Base-by-base conservation (phyloP, 2,113 vertebrate species). In the Colius striatus region DNA sequence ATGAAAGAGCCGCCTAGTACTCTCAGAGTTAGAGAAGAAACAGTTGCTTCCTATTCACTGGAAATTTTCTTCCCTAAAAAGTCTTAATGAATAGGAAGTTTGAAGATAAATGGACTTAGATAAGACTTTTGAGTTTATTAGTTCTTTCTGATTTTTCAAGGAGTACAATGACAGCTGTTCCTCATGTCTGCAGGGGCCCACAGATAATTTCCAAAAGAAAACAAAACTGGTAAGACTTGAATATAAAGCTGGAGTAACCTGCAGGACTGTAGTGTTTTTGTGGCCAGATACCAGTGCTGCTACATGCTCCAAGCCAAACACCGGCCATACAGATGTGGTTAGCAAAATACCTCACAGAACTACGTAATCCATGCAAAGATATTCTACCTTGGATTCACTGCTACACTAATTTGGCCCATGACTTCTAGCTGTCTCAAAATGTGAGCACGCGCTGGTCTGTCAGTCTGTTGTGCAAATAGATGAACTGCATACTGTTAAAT, bases 81-180 rank as follows among this genome's bases (percentile, higher is more conserved):
- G 23, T 43, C 54, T 43, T 78, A 74, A 65, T 87, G 19, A 75
- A 45, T 45, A 76, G 47, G 41, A 93, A 87, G 36, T 61, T 87
- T 68, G 67, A 92, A 85, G 34, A 82, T 68, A 87, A 91, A 63
- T 85, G 45, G 47, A 23, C 29, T 85, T 82, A 81, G n/a, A 61
- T 1, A 2, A 87, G 34, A 61, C 45, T 94, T 78, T 62, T 27
- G 82, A 27, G 27, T 82, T 87, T 89, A 43, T 85, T 82, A 65
- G 16, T 23, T 84, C 18, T 89, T 91, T 68, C 62, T 89, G 62
- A 51, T 87, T 89, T 50, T 89, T 89, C 54, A 91, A 84, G 54
- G 16, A 90, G 30, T 63, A 25, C 54, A 86, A 15, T 73, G 32
- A 25, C 38, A 78, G 18, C 1, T 5, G 12, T 80, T 86, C 47